Evolutionary conservation across 2,797 vertebrate genomes (phyloP).

Genomic region (Siniperca obscura): DNA sequence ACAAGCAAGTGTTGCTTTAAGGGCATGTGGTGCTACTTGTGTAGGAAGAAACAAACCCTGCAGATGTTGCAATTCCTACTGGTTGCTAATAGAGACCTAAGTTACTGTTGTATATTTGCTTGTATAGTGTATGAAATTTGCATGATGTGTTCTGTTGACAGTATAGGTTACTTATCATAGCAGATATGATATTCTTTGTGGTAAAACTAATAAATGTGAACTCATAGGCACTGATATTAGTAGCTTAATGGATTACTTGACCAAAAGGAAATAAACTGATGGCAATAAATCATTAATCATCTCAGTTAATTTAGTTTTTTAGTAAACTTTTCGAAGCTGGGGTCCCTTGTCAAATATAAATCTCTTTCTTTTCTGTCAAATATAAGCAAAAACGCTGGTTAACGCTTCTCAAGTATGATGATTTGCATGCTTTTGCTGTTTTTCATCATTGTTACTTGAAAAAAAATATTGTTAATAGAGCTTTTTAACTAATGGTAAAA

Average conservation of each 20-base stretch:
- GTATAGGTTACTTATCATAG: not conserved
- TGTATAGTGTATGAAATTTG: not conserved
- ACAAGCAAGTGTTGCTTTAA: not conserved
- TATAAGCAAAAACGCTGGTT: not conserved
- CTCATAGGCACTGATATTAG: not conserved
- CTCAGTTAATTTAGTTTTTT: not conserved
- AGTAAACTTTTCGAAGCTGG: not conserved
- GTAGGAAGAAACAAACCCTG: not conserved
- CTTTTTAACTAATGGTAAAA: not conserved
- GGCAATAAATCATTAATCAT: not conserved
- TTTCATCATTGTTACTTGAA: not conserved
- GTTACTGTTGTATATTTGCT: not conserved
- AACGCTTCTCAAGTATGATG: not conserved
- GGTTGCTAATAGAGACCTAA: conserved; percentile 2
- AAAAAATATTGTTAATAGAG: not conserved
- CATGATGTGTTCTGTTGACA: not conserved
- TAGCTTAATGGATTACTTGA: not conserved
- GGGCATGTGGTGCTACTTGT: not conserved
- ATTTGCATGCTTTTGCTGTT: not conserved
- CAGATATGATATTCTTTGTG: not conserved
- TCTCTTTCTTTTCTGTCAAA: not conserved
- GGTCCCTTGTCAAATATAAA: not conserved
- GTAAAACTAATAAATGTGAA: not conserved
- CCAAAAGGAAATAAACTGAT: not conserved
- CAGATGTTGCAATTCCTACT: conserved; percentile 4